Evolutionary conservation across 2,113 vertebrate species (phyloP).

Genomic region (Calonectris borealis): DNA sequence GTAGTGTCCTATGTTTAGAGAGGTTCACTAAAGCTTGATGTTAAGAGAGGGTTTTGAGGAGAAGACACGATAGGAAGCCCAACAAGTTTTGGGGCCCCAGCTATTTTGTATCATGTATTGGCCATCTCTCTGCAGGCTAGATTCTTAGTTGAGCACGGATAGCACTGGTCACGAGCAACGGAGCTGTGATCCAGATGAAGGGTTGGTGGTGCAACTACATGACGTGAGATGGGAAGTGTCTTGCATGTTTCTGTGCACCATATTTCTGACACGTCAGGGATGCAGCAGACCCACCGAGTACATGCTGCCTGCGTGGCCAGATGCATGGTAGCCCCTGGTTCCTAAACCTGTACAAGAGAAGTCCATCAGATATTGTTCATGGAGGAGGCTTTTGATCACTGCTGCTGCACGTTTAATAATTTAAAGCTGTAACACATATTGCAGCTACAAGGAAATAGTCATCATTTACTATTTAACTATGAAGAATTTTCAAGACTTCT

Average conservation of each 20-base stretch:
- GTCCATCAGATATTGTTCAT: background rate
- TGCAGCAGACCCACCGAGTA: background rate
- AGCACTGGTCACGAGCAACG: fast-evolving
- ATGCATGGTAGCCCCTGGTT: background rate
- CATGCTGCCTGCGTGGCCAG: background rate
- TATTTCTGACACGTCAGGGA: background rate
- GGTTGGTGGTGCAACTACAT: background rate
- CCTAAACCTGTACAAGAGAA: background rate
- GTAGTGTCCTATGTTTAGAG: background rate
- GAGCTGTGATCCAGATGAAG: background rate
- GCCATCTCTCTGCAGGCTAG: background rate
- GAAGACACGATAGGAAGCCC: background rate
- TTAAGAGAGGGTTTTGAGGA: background rate
- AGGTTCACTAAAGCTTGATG: background rate
- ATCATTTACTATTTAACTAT: background rate
- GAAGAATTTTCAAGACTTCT: background rate
- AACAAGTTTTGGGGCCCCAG: background rate
- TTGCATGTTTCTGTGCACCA: background rate
- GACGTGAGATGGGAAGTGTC: background rate
- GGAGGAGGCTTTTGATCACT: background rate
- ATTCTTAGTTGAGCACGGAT: background rate
- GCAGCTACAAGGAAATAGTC: background rate
- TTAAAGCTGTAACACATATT: background rate
- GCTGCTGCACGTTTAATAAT: background rate
- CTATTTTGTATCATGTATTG: background rate